These are phyloP conservation scores for Agrotis exclamationis DNA, from an alignment of 2,888 invertebrate species.

Conservation along the genomic window DNA sequence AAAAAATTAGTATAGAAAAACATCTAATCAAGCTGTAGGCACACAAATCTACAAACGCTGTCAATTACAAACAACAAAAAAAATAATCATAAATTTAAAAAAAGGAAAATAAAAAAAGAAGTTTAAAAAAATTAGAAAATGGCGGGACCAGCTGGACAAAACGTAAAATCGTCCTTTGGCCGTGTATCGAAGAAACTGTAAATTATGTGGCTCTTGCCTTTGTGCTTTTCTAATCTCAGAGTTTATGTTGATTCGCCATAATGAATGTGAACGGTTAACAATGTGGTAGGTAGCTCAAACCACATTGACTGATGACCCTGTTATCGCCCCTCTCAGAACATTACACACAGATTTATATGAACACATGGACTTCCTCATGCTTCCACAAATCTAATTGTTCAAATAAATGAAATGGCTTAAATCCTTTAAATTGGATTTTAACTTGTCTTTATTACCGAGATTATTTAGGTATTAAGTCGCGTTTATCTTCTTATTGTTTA, in stretches of 20 bases:
- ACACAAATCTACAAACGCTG: too few relatives aligned
- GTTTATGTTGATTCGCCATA: conserved; percentile 33
- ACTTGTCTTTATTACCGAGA: background rate
- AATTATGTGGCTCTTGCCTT: too few relatives aligned
- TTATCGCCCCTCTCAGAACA: conserved; percentile 56
- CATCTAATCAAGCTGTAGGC: too few relatives aligned
- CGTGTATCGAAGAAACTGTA: too few relatives aligned
- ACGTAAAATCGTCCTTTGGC: too few relatives aligned
- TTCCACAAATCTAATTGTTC: conserved; percentile 51
- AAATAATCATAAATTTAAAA: too few relatives aligned
- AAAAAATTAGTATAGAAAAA: too few relatives aligned
- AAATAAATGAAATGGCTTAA: conserved; percentile 17
- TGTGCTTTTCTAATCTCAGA: conserved; percentile 2
- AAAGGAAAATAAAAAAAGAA: too few relatives aligned
- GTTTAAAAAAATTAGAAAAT: too few relatives aligned
- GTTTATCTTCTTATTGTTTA: background rate
- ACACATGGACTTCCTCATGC: conserved; percentile 32
- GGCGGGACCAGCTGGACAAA: too few relatives aligned
- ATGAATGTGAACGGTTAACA: conserved; percentile 42
- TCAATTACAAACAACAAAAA: too few relatives aligned
- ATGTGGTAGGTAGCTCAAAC: conserved; percentile 24
- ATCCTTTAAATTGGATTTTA: conserved; percentile 14
- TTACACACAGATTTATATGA: conserved; percentile 52
- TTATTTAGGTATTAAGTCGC: background rate
- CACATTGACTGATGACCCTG: conserved; percentile 53